A percentile compares a stretch with the other conserved stretches of the same genome.
Conservation (phyloP, 23 tunicate genomes). For the Styela clava region DNA sequence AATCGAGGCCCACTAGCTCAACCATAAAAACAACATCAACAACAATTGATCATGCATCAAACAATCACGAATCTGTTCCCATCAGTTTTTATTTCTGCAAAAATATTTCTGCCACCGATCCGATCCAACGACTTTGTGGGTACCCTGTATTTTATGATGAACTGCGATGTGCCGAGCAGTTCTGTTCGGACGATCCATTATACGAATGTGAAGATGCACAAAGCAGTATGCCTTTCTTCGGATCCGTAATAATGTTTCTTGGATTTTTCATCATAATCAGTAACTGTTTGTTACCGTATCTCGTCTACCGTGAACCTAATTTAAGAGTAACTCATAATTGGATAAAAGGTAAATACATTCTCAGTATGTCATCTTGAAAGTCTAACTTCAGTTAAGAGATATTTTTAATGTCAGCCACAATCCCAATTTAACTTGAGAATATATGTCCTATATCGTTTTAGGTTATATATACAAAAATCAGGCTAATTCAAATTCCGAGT, state of each 20-base stretch:
- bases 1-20: too few relatives aligned
- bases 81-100: neutral
- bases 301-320: neutral
- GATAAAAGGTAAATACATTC: neutral
- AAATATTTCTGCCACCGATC: neutral
- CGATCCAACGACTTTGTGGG: neutral
- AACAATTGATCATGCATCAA: too few relatives aligned
- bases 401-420: too few relatives aligned
- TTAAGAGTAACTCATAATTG: neutral
- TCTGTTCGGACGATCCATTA: neutral
- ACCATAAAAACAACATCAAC: neutral
- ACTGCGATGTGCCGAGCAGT: neutral
- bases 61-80: too few relatives aligned
- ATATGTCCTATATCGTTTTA: too few relatives aligned
- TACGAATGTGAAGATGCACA: slow-evolving; percentile 1
- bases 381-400: too few relatives aligned
- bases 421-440: too few relatives aligned
- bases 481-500: too few relatives aligned
- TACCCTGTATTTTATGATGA: neutral
- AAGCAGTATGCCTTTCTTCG: neutral
- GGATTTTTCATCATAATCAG: slow-evolving; percentile 7
- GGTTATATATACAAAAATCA: too few relatives aligned
- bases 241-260: neutral
- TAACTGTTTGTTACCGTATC: neutral
- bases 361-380: too few relatives aligned